Percentiles rank a stretch among this genome's conserved stretches.
These are phyloP conservation scores for Chromoteleia sp. DNA, from an alignment of 2,888 invertebrate genomes.

Conservation along the genomic window DNA sequence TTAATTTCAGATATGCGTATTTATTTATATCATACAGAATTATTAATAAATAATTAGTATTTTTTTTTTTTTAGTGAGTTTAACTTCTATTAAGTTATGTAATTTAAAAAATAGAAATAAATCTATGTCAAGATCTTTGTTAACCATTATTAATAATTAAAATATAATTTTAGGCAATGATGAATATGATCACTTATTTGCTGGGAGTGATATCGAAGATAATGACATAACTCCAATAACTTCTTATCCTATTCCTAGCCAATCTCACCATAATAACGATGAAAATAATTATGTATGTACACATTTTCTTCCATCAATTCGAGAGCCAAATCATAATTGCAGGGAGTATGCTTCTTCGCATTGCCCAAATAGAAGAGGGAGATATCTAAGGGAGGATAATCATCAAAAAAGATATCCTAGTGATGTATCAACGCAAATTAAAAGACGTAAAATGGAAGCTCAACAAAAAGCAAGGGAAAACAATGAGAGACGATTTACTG, in stretches of 20 bases:
- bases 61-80: no score
- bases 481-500: conserved; percentile 58
- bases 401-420: no score
- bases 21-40: no score
- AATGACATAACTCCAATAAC: conserved; percentile 77
- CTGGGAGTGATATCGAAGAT: conserved; percentile 88
- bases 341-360: background rate
- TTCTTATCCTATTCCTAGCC: conserved; percentile 3
- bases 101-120: no score
- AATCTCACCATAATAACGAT: background rate
- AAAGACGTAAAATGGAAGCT: conserved; percentile 73
- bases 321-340: background rate
- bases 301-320: conserved; percentile 5
- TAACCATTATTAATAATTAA: no score
- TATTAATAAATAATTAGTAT: no score
- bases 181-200: conserved; percentile 88
- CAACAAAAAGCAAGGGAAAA: conserved; percentile 64
- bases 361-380: conserved; percentile 51
- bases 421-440: conserved; percentile 66
- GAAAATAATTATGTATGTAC: conserved; percentile 6
- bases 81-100: no score
- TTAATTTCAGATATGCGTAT: no score
- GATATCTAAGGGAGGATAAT: background rate
- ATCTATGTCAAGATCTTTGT: no score
- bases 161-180: conserved; percentile 85